Evolutionary conservation across 2,888 invertebrate species (phyloP), one percentile per base, ranked within the genome.

Genomic region (Limnephilus auricula): DNA sequence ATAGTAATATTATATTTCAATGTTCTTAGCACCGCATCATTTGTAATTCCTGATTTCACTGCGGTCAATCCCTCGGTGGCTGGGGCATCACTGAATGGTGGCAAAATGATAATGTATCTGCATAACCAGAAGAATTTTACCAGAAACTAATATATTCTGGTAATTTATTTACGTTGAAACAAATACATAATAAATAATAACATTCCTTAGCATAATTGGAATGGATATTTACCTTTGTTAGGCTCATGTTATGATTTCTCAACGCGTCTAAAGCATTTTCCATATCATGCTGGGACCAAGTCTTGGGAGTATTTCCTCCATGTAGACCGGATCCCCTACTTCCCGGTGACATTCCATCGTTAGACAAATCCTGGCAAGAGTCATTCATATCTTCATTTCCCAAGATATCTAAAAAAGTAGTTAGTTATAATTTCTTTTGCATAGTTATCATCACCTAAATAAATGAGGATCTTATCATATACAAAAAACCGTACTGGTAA

Each of bases 211-310:
- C 6, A 31, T 15, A 13, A 10, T 15, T 79, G 0, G 18, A n/a
- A 79, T n/a, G 78, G 78, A 6, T 79, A n/a, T 80, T 86, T 94
- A 97, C 98, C 96, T 98, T 98, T 92, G 98, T 98, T 93, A 98
- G 96, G 94, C 98, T 98, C 98, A 98, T 98, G 94, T 98, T 97
- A 94, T 98, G 98, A 94, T 97, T 98, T 94, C 98, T 96, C 93
- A 98, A 96, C 65, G 98, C 98, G 93, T 98, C 98, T 94, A 98
- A 96, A 90, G 98, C 98, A 94, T 97, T 97, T 94, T 98, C 98
- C 98, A 98, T 98, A 95, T 98, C 98, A 94, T 97, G 97, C 95
- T 98, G 98, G 79, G 98, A 98, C 98, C 98, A 98, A 93, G 97
- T 97, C 95, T 98, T 98, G 89, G 98, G 97, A 93, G 97, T 97